These are phyloP conservation scores for Zelleria hepariella DNA, from an alignment of 2,888 invertebrate genomes.

Conservation along the genomic window DNA sequence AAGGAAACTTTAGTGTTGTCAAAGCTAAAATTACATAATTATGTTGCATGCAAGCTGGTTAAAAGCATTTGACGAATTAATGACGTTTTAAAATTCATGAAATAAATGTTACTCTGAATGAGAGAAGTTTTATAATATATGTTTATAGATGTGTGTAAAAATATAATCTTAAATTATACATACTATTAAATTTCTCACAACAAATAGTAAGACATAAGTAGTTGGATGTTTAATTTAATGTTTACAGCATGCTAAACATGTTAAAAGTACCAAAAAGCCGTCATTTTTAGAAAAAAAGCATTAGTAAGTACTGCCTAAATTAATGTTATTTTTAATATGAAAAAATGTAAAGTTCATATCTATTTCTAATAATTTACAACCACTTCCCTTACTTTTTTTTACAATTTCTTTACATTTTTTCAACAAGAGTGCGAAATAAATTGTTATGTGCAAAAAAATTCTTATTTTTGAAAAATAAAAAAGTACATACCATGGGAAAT, in stretches of 20 bases:
- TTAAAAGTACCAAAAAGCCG: slow-evolving; percentile 25
- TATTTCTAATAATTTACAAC: not conserved
- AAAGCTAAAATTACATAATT: not conserved
- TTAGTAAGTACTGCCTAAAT: slow-evolving; percentile 7
- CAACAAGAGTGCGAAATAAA: slow-evolving; percentile 54
- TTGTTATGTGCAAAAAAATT: slow-evolving; percentile 42
- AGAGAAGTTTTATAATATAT: no score
- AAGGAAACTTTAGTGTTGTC: not conserved
- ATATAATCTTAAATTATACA: not conserved
- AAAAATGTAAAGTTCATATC: slow-evolving; percentile 22
- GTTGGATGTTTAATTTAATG: slow-evolving; percentile 13
- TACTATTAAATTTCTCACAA: slow-evolving; percentile 58
- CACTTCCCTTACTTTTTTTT: no score
- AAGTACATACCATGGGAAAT: slow-evolving; percentile 44
- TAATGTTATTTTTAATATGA: slow-evolving; percentile 13
- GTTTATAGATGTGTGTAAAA: not conserved
- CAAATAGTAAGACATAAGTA: slow-evolving; percentile 60
- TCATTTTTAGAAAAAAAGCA: slow-evolving; percentile 13
- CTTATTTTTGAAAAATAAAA: slow-evolving; percentile 42
- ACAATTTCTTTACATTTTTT: slow-evolving; percentile 27
- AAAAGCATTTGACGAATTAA: not conserved
- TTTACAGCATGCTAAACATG: slow-evolving; percentile 29
- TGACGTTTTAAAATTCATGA: not conserved
- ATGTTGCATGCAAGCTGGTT: not conserved
- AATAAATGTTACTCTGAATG: not conserved